Conservation (phyloP, 2,888 invertebrate species). For the Trichacis sp. region DNA sequence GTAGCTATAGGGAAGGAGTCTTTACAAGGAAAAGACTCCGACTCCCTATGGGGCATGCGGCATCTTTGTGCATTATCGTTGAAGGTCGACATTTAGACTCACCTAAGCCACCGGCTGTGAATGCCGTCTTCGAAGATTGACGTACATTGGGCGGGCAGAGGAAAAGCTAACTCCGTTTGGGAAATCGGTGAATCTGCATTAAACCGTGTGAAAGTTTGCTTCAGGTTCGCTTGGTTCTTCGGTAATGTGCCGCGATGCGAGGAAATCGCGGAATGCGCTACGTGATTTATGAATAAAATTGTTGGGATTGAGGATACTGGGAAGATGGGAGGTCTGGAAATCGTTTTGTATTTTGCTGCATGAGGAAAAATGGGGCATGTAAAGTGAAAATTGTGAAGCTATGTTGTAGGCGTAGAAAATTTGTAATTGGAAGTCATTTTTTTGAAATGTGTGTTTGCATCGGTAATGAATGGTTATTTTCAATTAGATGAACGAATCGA, state of each 20-base stretch:
- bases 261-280: not conserved
- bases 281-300: not conserved
- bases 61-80: conserved; percentile 13
- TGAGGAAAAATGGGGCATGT: too few species aligned
- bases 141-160: not conserved
- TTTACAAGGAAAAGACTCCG: conserved; percentile 39
- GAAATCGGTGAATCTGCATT: conserved; percentile 4
- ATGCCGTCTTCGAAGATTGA: not conserved
- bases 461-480: too few species aligned
- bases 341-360: too few species aligned
- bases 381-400: too few species aligned
- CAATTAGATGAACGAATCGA: too few species aligned
- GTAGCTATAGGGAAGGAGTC: conserved; percentile 47
- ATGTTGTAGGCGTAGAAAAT: too few species aligned
- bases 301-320: too few species aligned
- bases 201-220: not conserved
- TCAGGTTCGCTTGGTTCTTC: not conserved
- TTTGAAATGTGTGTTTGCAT: too few species aligned
- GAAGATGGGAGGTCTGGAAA: too few species aligned
- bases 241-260: not conserved
- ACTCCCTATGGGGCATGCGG: conserved; percentile 1
- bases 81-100: conserved; percentile 6
- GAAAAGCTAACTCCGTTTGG: conserved; percentile 1
- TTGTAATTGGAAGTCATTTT: too few species aligned
- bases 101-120: not conserved